Conservation (phyloP, 2,888 invertebrate genomes). For the Rhodophaea formosa region DNA sequence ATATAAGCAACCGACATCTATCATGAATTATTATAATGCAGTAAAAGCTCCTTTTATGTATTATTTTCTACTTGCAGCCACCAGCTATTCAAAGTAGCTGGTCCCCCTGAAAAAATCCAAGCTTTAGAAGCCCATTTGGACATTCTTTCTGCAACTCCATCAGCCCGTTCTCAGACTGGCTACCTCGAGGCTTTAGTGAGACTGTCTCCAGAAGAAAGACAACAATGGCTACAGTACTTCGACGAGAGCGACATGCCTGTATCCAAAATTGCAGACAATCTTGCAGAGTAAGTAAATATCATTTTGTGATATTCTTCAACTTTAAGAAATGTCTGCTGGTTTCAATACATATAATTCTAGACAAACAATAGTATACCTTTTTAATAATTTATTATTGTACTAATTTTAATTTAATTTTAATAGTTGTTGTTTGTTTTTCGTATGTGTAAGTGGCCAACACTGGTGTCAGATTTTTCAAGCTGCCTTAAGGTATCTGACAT, state of each 20-base stretch:
- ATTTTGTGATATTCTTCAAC: conserved; percentile 3
- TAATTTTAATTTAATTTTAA: no score
- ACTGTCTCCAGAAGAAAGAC: conserved; percentile 56
- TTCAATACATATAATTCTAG: no score
- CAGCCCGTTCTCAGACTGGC: conserved; percentile 43
- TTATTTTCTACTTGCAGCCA: conserved; percentile 47
- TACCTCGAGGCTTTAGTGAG: conserved; percentile 58
- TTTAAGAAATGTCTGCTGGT: no score
- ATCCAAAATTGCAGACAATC: conserved; percentile 56
- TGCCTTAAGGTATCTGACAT: no score
- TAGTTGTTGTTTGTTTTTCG: no score
- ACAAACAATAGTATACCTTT: no score
- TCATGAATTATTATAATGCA: no score
- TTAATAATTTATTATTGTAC: no score
- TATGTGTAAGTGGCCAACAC: no score
- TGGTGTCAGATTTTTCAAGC: no score
- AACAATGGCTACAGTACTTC: conserved; percentile 61
- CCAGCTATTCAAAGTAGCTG: conserved; percentile 58
- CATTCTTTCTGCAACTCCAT: conserved; percentile 52
- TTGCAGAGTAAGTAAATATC: conserved; percentile 59
- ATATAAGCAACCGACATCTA: no score
- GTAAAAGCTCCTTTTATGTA: neutral
- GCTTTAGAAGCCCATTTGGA: conserved; percentile 53
- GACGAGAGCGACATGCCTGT: conserved; percentile 47
- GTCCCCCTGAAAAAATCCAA: conserved; percentile 45